These are phyloP conservation scores for Rafetus swinhoei DNA, from an alignment of 2,113 vertebrate species.

Conservation along the genomic window DNA sequence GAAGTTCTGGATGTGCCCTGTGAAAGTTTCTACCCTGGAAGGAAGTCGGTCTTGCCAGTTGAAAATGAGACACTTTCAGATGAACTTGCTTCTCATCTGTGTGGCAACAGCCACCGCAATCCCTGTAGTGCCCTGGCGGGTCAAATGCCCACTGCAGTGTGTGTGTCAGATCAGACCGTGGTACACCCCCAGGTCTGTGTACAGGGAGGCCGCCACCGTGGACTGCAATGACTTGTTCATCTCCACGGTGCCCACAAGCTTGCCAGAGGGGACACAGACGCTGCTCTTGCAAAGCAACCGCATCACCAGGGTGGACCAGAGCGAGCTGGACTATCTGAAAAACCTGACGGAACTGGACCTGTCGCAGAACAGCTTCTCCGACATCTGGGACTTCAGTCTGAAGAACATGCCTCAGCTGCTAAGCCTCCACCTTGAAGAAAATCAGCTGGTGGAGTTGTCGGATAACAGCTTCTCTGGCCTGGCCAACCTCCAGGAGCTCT, in stretches of 20 bases:
- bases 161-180: slow-evolving; percentile 93
- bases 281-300: slow-evolving; percentile 92
- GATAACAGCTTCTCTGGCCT: slow-evolving; percentile 85
- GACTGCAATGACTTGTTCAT: slow-evolving; percentile 92
- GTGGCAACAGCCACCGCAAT: slow-evolving; percentile 74
- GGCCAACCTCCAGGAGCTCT: slow-evolving; percentile 89
- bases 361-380: slow-evolving; percentile 90
- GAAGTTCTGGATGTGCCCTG: not conserved
- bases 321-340: slow-evolving; percentile 79
- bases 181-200: slow-evolving; percentile 91
- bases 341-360: slow-evolving; percentile 94
- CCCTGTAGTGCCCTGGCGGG: slow-evolving; percentile 88
- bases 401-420: slow-evolving; percentile 83
- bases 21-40: slow-evolving; percentile 19
- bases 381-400: slow-evolving; percentile 76
- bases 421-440: slow-evolving; percentile 93
- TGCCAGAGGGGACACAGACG: slow-evolving; percentile 88
- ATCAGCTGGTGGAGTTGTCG: slow-evolving; percentile 85
- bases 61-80: slow-evolving; percentile 78
- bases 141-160: slow-evolving; percentile 85
- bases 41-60: not conserved
- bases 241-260: slow-evolving; percentile 78
- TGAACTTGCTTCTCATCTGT: slow-evolving; percentile 81
- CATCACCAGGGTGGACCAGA: slow-evolving; percentile 81
- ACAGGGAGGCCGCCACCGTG: slow-evolving; percentile 90